Conservation (phyloP, 2,113 vertebrate genomes). For the Hoplias malabaricus region DNA sequence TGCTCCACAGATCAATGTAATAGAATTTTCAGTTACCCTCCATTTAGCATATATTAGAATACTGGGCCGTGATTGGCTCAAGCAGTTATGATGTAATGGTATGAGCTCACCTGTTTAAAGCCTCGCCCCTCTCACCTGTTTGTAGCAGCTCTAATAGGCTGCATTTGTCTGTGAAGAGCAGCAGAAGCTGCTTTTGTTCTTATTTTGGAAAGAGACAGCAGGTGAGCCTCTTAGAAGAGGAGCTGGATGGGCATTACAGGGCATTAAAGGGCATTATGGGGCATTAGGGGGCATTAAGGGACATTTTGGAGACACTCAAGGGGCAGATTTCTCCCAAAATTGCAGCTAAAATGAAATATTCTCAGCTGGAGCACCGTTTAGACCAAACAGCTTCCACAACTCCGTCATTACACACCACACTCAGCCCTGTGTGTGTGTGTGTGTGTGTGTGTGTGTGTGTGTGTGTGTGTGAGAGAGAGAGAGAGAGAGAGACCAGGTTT, state of each 20-base stretch:
- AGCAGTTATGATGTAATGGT: no score
- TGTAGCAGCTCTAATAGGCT: no score
- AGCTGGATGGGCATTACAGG: conserved; percentile 49
- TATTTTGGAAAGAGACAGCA: background rate
- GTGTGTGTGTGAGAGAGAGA: background rate
- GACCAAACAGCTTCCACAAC: conserved; percentile 55
- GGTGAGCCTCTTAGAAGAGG: conserved; percentile 59
- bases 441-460: background rate
- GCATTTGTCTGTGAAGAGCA: background rate
- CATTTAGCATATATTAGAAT: no score
- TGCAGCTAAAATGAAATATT: conserved; percentile 67
- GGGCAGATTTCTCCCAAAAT: conserved; percentile 57
- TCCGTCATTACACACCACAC: conserved; percentile 54
- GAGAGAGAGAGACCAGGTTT: no score
- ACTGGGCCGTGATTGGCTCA: no score
- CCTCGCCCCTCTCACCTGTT: no score
- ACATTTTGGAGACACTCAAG: conserved; percentile 48
- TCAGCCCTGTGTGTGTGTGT: conserved; percentile 43
- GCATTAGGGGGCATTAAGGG: conserved; percentile 49
- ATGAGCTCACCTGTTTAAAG: no score
- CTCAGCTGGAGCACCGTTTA: conserved; percentile 56
- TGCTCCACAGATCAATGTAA: no score
- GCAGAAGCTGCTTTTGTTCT: background rate
- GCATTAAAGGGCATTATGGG: conserved; percentile 23
- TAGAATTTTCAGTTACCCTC: no score